Evolutionary conservation across 2,113 vertebrate species (phyloP).

Genomic region (Brachypodius melanocephalos): DNA sequence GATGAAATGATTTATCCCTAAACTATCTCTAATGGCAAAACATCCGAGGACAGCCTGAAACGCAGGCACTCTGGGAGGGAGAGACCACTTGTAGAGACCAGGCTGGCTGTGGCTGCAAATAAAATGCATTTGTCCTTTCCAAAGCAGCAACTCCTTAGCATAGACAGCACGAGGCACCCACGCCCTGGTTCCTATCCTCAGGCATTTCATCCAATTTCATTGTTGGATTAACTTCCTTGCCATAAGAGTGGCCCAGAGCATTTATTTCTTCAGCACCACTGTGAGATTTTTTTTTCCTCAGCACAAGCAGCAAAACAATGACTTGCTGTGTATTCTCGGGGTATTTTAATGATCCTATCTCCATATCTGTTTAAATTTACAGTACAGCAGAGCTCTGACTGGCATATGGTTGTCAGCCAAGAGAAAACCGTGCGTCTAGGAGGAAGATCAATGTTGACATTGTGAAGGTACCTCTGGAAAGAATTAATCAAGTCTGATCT

Average conservation of each 20-base stretch:
- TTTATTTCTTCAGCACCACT: neutral
- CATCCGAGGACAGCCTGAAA: neutral
- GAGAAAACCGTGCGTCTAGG: neutral
- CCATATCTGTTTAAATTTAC: conserved; percentile 61
- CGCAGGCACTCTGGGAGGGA: neutral
- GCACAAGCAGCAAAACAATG: conserved; percentile 32
- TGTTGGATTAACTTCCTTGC: conserved; percentile 32
- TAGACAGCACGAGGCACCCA: neutral
- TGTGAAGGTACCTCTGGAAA: conserved; percentile 53
- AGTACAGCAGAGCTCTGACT: conserved; percentile 34
- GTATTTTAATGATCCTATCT: conserved; percentile 62
- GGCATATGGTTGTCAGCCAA: conserved; percentile 49
- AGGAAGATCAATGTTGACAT: conserved; percentile 65
- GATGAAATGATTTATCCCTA: neutral
- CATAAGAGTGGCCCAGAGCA: neutral
- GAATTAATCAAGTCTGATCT: conserved; percentile 60
- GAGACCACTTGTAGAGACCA: neutral
- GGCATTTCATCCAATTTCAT: conserved; percentile 37
- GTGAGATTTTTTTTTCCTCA: neutral
- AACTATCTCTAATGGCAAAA: neutral
- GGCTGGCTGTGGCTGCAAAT: neutral
- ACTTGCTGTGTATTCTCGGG: conserved; percentile 19
- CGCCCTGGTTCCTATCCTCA: neutral
- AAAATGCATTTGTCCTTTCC: neutral
- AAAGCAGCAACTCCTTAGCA: neutral